Evolutionary conservation across 1,140 invertebrate species (phyloP), one percentile per base, ranked within the genome.

Genomic region (Copidosoma floridanum): DNA sequence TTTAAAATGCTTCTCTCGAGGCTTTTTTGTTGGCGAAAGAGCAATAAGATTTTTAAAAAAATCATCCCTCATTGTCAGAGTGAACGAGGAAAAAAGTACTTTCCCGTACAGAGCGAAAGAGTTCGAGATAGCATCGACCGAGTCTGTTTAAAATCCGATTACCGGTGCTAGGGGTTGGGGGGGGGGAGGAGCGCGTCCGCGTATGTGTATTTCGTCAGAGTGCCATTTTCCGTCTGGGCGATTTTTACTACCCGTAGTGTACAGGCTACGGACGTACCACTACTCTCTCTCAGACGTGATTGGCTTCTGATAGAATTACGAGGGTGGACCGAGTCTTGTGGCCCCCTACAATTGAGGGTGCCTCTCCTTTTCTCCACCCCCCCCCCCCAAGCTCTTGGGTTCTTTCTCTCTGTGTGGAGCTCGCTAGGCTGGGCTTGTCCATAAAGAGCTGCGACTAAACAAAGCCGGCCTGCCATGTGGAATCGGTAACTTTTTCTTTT

Each of bases 251-350:
- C n/a, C n/a, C n/a, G n/a, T n/a, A n/a, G n/a, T 62, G 66, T 69
- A 68, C 69, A 69, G 66, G 69, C 61, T 65, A n/a, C n/a, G n/a
- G 60, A 68, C 51, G 61, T 46, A 62, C 69, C 64, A 64, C 68
- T 69, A 65, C 71, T 63, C 48, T 54, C 37, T 21, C 57, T 70
- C 67, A 72, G 70, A 73, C 72, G 70, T 74, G 75, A 77, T 77
- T 77, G 75, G 74, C 75, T 77, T 71, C 72, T 74, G 74, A 77
- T 77, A 74, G 74, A 74, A 76, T 77, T 77, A 77, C 71, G 71
- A 68, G 71, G 71, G 70, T 71, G 68, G 65, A 71, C 64, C 65
- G 53, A 64, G 37, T 61, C 53, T 58, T 53, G 47, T 43, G 21
- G 46, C 51, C 56, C 52, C 57, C 24, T 44, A 8, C 21, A 26